phyloP scores from a whole-genome alignment of 1,140 invertebrate species.

The Zaprionus africanus region DNA sequence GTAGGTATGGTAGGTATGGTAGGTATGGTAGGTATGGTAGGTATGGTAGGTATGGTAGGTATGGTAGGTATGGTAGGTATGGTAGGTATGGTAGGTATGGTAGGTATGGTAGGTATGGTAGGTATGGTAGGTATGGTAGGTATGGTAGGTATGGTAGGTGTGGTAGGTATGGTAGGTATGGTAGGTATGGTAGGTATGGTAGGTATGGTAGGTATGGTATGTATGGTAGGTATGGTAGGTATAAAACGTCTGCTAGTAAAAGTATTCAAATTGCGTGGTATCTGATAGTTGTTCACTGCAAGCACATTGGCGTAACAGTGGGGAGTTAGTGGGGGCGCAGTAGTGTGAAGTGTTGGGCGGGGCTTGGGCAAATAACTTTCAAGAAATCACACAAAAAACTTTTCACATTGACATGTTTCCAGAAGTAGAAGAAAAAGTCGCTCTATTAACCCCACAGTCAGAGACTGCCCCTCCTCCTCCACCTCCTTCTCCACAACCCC shows the following conservation, averaged over 20 bases:
- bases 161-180: background rate
- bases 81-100: background rate
- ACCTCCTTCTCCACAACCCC: background rate
- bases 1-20: background rate
- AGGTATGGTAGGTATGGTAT: background rate
- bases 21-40: background rate
- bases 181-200: background rate
- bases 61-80: background rate
- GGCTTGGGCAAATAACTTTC: slow-evolving; percentile 38
- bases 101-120: background rate
- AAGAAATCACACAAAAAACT: slow-evolving; percentile 60
- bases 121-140: background rate
- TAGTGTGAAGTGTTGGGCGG: background rate
- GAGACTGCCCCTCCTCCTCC: background rate
- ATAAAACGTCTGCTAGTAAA: background rate
- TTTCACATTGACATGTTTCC: slow-evolving; percentile 79
- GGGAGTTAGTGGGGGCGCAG: background rate
- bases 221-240: background rate
- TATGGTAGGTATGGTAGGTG: too few species aligned
- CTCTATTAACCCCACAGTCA: background rate
- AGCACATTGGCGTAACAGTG: background rate
- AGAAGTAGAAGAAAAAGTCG: slow-evolving; percentile 11
- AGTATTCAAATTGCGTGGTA: background rate
- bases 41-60: background rate
- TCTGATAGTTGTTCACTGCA: background rate